A percentile compares a stretch with the other conserved stretches of the same genome.
phyloP scores from a whole-genome alignment of 2,113 vertebrate genomes.

The Crotalus tigris region DNA sequence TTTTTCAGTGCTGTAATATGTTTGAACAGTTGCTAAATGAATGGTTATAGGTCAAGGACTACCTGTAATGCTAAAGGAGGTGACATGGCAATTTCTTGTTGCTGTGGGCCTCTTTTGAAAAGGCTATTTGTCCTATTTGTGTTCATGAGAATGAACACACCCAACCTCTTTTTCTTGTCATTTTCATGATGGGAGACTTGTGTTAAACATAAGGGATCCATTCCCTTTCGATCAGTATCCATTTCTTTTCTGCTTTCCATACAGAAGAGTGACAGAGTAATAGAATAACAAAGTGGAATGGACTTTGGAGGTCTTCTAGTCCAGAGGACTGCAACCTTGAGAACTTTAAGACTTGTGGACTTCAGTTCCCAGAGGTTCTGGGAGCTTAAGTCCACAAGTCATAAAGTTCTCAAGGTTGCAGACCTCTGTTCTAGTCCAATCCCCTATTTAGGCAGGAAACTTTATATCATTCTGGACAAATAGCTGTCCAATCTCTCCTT shows the following conservation, averaged over 20 bases:
- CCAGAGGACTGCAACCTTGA: too few relatives aligned
- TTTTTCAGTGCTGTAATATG: not conserved
- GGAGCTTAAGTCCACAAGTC: too few relatives aligned
- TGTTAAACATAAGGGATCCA: not conserved
- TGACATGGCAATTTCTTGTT: not conserved
- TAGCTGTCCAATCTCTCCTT: too few relatives aligned
- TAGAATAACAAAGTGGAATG: not conserved
- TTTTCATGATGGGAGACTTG: too few relatives aligned
- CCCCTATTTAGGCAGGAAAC: too few relatives aligned
- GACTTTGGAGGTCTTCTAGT: not conserved
- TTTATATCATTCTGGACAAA: too few relatives aligned
- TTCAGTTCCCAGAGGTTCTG: too few relatives aligned
- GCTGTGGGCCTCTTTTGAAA: not conserved
- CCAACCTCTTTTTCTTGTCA: not conserved
- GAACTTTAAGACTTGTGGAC: too few relatives aligned
- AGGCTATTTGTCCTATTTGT: not conserved
- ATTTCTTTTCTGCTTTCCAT: not conserved
- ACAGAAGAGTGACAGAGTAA: not conserved
- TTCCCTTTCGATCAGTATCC: not conserved
- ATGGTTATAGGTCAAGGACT: not conserved
- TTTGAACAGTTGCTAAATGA: not conserved
- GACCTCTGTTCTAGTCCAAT: too few relatives aligned
- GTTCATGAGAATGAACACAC: not conserved
- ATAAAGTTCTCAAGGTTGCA: too few relatives aligned
- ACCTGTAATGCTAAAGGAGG: not conserved